Evolutionary conservation across 2,113 vertebrate genomes (phyloP).

Genomic region (Halcyon malimbica): DNA sequence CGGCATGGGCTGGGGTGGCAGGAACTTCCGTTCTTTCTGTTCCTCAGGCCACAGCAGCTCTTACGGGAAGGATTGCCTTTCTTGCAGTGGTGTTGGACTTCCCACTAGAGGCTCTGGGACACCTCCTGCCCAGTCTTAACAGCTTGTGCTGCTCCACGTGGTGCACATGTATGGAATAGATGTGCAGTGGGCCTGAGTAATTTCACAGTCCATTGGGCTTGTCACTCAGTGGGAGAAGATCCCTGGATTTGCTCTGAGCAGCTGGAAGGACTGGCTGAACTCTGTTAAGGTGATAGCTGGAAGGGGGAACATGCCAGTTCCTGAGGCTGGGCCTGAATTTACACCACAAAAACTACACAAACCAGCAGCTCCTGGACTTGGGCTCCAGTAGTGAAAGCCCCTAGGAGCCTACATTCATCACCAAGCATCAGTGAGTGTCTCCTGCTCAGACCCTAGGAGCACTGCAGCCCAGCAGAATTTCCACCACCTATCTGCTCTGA

Average conservation of each 20-base stretch:
- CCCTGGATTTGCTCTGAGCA: not conserved
- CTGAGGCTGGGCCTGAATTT: not conserved
- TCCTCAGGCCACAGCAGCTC: not conserved
- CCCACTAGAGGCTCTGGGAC: not conserved
- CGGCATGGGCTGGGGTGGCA: not conserved
- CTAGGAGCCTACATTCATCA: not conserved
- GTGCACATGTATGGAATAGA: rapidly evolving
- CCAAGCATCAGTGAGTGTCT: not conserved
- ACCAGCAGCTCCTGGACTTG: not conserved
- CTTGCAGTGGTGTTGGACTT: not conserved
- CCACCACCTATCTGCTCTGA: not conserved
- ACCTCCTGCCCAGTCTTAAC: not conserved
- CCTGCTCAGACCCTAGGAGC: not conserved
- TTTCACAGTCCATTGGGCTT: not conserved
- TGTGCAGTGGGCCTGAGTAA: not conserved
- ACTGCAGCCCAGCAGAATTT: not conserved
- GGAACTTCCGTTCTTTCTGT: not conserved
- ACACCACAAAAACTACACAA: not conserved
- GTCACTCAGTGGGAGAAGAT: not conserved
- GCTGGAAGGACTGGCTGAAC: not conserved
- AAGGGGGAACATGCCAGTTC: not conserved
- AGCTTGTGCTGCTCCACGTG: not conserved
- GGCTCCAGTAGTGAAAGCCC: not conserved
- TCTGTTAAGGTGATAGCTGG: not conserved
- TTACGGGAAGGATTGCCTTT: not conserved